These are phyloP conservation scores for Bambusicola thoracicus DNA, from an alignment of 2,113 vertebrate species.

Conservation along the genomic window DNA sequence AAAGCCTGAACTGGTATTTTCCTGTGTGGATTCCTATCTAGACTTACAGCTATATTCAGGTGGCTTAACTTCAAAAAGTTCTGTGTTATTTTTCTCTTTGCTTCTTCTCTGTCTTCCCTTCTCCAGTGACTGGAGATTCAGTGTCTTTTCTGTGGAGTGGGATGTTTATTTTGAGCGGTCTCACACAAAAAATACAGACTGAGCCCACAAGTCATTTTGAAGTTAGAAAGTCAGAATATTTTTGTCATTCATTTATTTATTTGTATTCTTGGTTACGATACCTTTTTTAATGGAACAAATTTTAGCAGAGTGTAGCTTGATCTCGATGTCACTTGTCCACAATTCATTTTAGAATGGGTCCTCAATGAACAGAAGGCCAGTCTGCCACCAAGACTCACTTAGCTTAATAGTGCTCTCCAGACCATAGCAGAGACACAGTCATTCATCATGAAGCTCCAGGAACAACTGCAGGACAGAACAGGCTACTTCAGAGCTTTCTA, in stretches of 20 bases:
- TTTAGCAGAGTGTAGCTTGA: background rate
- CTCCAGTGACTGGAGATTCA: background rate
- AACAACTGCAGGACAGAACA: background rate
- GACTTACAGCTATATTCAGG: background rate
- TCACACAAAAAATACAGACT: fast-evolving
- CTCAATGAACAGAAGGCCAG: background rate
- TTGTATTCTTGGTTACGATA: background rate
- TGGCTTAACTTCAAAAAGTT: background rate
- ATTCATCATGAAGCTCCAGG: background rate
- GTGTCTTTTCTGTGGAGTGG: background rate
- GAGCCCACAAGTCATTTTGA: background rate
- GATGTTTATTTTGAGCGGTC: background rate
- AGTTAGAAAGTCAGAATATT: background rate
- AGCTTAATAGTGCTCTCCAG: background rate
- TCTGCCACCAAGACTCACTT: background rate
- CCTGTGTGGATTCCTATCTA: background rate
- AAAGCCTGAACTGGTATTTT: background rate
- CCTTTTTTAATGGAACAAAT: background rate
- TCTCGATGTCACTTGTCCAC: background rate
- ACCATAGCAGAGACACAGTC: background rate
- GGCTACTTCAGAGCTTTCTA: background rate
- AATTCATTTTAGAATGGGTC: background rate
- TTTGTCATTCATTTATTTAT: background rate
- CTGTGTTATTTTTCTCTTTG: background rate
- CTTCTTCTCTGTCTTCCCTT: background rate